These are phyloP conservation scores for Cichlasoma orientale DNA, from an alignment of 2,797 vertebrate species.

Conservation along the genomic window DNA sequence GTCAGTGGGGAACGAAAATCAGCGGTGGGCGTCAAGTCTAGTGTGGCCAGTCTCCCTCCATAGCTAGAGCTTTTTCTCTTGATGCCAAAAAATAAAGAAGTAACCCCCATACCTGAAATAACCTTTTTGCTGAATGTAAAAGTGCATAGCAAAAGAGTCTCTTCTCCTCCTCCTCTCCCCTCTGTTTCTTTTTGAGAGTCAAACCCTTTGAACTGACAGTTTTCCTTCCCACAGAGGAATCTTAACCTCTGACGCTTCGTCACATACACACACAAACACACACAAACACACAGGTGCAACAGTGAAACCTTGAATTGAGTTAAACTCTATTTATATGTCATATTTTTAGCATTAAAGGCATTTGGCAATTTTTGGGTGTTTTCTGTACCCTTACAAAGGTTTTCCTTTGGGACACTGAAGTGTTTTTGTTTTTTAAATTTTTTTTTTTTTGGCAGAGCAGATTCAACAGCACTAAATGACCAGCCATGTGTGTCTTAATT, in stretches of 20 bases:
- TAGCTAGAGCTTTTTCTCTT: constrained; percentile 29
- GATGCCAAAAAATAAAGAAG: constrained; percentile 23
- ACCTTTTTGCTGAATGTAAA: constrained; percentile 57
- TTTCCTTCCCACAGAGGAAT: constrained; percentile 60
- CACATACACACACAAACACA: constrained; percentile 6
- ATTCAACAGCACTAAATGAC: constrained; percentile 48
- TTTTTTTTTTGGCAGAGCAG: constrained; percentile 18
- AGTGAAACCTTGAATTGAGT: constrained; percentile 17
- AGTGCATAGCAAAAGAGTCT: constrained; percentile 51
- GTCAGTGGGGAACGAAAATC: constrained; percentile 28
- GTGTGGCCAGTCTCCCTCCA: background rate
- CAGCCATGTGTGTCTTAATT: constrained; percentile 73
- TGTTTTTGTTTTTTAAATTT: background rate
- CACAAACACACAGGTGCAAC: constrained; percentile 8
- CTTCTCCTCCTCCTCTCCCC: constrained; percentile 15
- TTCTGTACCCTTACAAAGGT: constrained; percentile 6
- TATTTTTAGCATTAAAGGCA: constrained; percentile 6
- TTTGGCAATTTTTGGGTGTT: background rate
- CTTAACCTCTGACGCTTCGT: constrained; percentile 45
- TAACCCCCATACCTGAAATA: constrained; percentile 23
- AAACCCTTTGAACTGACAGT: constrained; percentile 72
- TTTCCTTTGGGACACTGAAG: background rate
- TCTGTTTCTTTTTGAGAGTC: constrained; percentile 31
- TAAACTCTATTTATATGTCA: constrained; percentile 17
- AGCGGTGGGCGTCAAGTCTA: background rate